A percentile compares a stretch with the other conserved stretches of the same genome.
These are phyloP conservation scores for Oryzaephilus surinamensis DNA, from an alignment of 1,140 invertebrate genomes.

Conservation along the genomic window DNA sequence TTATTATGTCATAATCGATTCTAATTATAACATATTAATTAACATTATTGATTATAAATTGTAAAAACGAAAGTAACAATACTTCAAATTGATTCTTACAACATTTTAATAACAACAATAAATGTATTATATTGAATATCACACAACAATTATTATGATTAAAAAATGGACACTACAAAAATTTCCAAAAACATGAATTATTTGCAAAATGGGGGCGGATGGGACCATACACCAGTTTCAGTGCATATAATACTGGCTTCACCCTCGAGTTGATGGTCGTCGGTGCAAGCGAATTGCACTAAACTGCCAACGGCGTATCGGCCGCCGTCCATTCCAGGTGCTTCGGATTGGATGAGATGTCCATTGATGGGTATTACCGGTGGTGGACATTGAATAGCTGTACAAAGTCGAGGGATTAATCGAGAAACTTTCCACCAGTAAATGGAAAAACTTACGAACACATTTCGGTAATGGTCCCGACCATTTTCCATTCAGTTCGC, in stretches of 20 bases:
- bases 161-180: no score
- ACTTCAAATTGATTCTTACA: background rate
- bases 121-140: no score
- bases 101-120: background rate
- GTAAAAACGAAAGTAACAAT: background rate
- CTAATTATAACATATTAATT: no score
- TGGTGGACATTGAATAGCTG: conserved; percentile 69
- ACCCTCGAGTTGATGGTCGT: conserved; percentile 59
- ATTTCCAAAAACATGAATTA: no score
- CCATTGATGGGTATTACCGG: conserved; percentile 64
- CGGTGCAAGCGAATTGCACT: conserved; percentile 65
- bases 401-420: conserved; percentile 21
- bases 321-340: conserved; percentile 38
- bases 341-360: conserved; percentile 46
- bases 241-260: conserved; percentile 73
- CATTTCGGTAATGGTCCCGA: conserved; percentile 64
- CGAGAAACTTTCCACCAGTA: no score
- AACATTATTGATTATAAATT: no score
- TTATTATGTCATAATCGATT: no score
- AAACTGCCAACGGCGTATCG: conserved; percentile 64
- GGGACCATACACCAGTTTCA: conserved; percentile 77
- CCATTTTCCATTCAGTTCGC: conserved; percentile 66
- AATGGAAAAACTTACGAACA: conserved; percentile 42
- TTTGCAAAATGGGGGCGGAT: conserved; percentile 69
- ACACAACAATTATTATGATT: no score